Base-by-base conservation (phyloP, 2,888 invertebrate species). In the Dyspetes luteomarginatus region DNA sequence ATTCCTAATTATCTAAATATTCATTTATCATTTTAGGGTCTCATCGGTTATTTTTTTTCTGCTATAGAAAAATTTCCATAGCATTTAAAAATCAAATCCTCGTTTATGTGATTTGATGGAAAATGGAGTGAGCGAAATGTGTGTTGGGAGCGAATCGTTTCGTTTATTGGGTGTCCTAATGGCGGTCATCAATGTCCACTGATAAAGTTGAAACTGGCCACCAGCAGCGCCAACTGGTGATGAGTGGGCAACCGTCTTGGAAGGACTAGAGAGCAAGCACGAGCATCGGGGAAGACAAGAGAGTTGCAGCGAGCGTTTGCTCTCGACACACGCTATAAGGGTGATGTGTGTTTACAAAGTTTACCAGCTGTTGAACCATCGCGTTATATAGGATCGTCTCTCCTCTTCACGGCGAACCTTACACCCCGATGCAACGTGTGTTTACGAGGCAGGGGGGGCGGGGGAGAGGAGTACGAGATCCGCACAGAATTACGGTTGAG, bases 401-500 rank as follows among this genome's bases (percentile, higher is more conserved):
- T 56, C 36, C 30, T 67, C 74, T n/a, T 58, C 58, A 22, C 62
- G 55, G 77, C 72, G 72, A 83, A 80, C 69, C 72, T 60, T 77
- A 78, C n/a, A n/a, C 69, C 75, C 68, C 55, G 76, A 67, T 83
- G 86, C 84, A 84, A 88, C 88, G 88, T 85, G 86, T 89, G 88
- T 89, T 88, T 86, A 86, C 88, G 87, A 87, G 84, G 83, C 86
- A 84, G 86, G 86, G 86, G 88, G 86, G 80, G n/a, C n/a, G n/a
- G n/a, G n/a, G n/a, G n/a, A n/a, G n/a, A n/a, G n/a, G n/a, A n/a
- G n/a, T n/a, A n/a, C 80, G 72, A 84, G 84, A 69, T 85, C 77
- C 83, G 81, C 82, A 75, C 81, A 82, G 82, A 80, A 78, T 74
- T 78, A 52, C 71, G 71, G 62, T 76, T 69, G 64, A 68, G 65